These are phyloP conservation scores for Xyrauchen texanus DNA, from an alignment of 2,113 vertebrate genomes.

Conservation along the genomic window DNA sequence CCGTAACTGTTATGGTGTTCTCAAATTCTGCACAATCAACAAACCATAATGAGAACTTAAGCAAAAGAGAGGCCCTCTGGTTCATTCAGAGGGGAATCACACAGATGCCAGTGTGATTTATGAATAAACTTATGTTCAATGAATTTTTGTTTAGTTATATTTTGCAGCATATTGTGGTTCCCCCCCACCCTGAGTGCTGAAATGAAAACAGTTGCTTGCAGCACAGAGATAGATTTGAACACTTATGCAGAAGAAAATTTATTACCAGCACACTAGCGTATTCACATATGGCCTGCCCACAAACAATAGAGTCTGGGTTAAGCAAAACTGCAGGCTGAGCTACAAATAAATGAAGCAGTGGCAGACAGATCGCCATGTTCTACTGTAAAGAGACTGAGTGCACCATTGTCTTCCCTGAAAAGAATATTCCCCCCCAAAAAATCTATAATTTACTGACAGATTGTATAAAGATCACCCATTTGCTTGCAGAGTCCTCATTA, in stretches of 20 bases:
- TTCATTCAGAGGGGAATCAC: slow-evolving; percentile 56
- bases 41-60: slow-evolving; percentile 64
- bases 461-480: slow-evolving; percentile 66
- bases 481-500: slow-evolving; percentile 69
- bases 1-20: slow-evolving; percentile 52
- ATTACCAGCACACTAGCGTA: slow-evolving; percentile 42
- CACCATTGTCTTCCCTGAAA: slow-evolving; percentile 63
- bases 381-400: slow-evolving; percentile 57
- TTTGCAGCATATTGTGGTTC: slow-evolving; percentile 54
- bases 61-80: slow-evolving; percentile 54
- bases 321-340: slow-evolving; percentile 31
- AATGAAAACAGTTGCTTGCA: slow-evolving; percentile 54
- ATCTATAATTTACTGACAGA: slow-evolving; percentile 71
- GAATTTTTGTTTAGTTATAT: slow-evolving; percentile 57
- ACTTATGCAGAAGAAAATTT: slow-evolving; percentile 54
- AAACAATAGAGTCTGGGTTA: slow-evolving; percentile 49
- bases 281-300: slow-evolving; percentile 41
- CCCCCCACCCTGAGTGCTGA: slow-evolving; percentile 42
- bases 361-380: slow-evolving; percentile 56
- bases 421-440: slow-evolving; percentile 57
- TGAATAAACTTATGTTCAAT: slow-evolving; percentile 57
- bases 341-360: slow-evolving; percentile 53
- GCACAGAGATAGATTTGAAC: slow-evolving; percentile 42
- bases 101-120: slow-evolving; percentile 59
- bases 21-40: slow-evolving; percentile 58